Base-by-base conservation (phyloP, 2,888 invertebrate genomes). In the Zygaena filipendulae region DNA sequence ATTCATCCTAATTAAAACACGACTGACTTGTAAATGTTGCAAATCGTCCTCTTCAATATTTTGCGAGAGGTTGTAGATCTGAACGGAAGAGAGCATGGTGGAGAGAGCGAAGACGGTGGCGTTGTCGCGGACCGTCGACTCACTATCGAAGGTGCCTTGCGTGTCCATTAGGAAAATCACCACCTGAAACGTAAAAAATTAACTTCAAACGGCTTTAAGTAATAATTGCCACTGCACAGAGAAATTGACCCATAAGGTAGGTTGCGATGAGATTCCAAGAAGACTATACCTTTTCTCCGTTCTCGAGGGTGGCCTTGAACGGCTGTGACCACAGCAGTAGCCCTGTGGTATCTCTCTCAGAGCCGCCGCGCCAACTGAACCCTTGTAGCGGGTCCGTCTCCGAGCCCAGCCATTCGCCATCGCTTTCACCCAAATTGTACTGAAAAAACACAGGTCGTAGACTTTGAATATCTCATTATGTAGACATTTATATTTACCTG, bases 41-140 rank as follows among this genome's bases (percentile, higher is more conserved):
- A 98, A 71, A 67, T 99, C 97, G 63, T 98, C 97, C 62, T 98
- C 98, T 64, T 98, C 97, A 32, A 98, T 95, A 66, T 97, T 97
- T 66, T 95, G 94, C 30, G 95, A 92, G 36, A 98, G 81, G 80
- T 98, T 98, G 69, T 93, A 98, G 32, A 95, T 91, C 82, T 97
- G 97, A 29, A 97, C 94, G 3, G 97, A 97, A 33, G 97, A 96
- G 35, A 97, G 81, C 97, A 98, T 97, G 23, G 98, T 97, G 70
- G 97, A 97, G 9, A 99, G 83, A 1, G 98, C 98, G 81, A 98
- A 98, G 27, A 99, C 94, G 2, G 97, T 98, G 16, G 98, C 98
- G 77, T 96, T 96, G 75, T 99, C 97, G 39, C 92, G 88, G 7
- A 99, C 97, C 2, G 98, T 99, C 30, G 95, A 95, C 77, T 96